These are phyloP conservation scores for Serripes groenlandicus DNA, from an alignment of 2,888 invertebrate species.

Conservation along the genomic window DNA sequence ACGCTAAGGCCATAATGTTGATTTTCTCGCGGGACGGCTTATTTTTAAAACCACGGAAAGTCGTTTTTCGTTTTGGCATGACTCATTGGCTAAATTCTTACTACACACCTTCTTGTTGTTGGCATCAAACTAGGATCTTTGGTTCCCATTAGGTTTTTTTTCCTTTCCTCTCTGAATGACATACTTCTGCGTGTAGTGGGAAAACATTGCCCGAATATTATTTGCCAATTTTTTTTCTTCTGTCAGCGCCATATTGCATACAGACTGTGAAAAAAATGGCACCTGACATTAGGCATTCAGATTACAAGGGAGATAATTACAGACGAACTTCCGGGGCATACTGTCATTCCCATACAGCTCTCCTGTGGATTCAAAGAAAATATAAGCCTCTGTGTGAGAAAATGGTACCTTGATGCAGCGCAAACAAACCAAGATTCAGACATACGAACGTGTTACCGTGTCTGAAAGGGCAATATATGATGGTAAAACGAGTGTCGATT, in stretches of 20 bases:
- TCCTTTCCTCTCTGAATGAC: background rate
- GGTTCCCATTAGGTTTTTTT: background rate
- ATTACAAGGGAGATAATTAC: conserved; percentile 11
- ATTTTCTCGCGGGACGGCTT: too few species aligned
- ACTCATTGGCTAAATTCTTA: too few species aligned
- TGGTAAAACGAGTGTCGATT: too few species aligned
- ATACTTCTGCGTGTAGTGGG: background rate
- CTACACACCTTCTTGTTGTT: too few species aligned
- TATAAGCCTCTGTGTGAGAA: background rate
- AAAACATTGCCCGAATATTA: background rate
- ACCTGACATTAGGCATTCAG: background rate
- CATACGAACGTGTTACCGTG: too few species aligned
- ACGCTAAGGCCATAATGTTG: too few species aligned
- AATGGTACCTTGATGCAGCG: background rate
- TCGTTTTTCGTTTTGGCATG: too few species aligned
- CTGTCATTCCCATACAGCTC: background rate
- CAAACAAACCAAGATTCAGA: background rate
- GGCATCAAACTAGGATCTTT: too few species aligned
- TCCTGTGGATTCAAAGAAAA: background rate
- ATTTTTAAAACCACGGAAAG: too few species aligned
- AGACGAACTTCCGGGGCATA: background rate
- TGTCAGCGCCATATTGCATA: background rate
- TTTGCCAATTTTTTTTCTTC: conserved; percentile 15
- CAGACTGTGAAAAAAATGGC: background rate
- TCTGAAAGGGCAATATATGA: too few species aligned